These are phyloP conservation scores for Patella pellucida DNA, from an alignment of 2,888 invertebrate genomes.

Conservation along the genomic window DNA sequence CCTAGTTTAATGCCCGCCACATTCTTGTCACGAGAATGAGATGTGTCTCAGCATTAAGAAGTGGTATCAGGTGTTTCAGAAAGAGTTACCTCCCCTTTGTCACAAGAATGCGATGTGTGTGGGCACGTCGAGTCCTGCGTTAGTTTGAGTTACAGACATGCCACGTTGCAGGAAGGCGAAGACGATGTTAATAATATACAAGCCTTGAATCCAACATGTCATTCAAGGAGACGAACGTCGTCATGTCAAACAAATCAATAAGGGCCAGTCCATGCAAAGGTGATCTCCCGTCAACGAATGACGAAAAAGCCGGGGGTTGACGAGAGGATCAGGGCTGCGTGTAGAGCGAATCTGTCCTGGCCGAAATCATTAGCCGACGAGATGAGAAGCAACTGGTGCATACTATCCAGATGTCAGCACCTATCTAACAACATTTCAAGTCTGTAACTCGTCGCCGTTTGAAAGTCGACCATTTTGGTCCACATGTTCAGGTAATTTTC, in stretches of 20 bases:
- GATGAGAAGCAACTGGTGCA: slow-evolving; percentile 26
- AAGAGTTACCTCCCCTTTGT: no score
- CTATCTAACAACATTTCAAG: slow-evolving; percentile 20
- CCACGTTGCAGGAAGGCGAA: slow-evolving; percentile 1
- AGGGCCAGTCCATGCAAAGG: neutral
- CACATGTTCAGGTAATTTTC: no score
- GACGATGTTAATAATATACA: slow-evolving; percentile 28
- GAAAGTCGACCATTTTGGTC: no score
- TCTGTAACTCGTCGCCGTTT: slow-evolving; percentile 14
- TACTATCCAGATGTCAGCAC: slow-evolving; percentile 14
- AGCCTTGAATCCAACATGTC: slow-evolving; percentile 55
- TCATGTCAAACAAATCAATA: neutral
- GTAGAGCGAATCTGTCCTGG: slow-evolving; percentile 15
- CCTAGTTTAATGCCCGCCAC: no score
- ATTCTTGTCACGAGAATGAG: no score
- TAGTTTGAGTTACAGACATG: neutral
- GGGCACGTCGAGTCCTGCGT: neutral
- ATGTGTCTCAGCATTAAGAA: no score
- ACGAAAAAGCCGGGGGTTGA: slow-evolving; percentile 22
- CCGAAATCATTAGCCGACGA: slow-evolving; percentile 17
- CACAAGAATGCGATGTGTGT: no score
- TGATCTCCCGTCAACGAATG: slow-evolving; percentile 38
- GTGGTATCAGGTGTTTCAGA: no score
- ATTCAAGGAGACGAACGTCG: slow-evolving; percentile 35
- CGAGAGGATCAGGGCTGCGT: slow-evolving; percentile 11